These are phyloP conservation scores for Himantopus leucocephalus DNA, from an alignment of 2,113 vertebrate genomes.

Conservation along the genomic window DNA sequence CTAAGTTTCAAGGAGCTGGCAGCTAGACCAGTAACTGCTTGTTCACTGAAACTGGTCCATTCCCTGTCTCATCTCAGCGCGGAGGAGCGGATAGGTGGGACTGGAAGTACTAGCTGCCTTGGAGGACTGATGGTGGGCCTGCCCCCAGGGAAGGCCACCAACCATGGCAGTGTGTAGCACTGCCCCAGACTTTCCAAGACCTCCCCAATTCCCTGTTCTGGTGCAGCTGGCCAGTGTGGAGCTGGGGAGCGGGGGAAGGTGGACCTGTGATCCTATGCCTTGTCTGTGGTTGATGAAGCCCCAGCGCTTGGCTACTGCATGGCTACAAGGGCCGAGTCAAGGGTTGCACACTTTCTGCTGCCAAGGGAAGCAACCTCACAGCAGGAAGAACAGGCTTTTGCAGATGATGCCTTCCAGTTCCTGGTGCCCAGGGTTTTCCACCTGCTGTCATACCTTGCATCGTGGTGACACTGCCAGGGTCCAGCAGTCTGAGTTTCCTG, in stretches of 20 bases:
- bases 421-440: fast-evolving
- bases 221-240: not conserved
- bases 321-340: not conserved
- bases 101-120: not conserved
- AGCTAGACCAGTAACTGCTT: not conserved
- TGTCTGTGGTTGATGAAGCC: not conserved
- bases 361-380: not conserved
- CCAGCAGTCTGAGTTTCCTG: not conserved
- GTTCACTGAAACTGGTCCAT: not conserved
- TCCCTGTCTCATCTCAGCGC: fast-evolving
- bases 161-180: not conserved
- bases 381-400: not conserved
- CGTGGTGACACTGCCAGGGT: fast-evolving
- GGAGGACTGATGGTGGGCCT: not conserved
- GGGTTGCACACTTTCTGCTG: not conserved
- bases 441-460: not conserved
- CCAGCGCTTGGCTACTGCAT: not conserved
- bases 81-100: not conserved
- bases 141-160: not conserved
- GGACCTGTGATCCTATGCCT: fast-evolving
- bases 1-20: not conserved
- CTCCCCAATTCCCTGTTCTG: not conserved
- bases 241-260: not conserved
- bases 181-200: not conserved
- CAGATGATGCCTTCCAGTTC: not conserved